Base-by-base conservation (phyloP, 35 echinoderm and acorn worm genomes). In the Stichopus chloronotus region DNA sequence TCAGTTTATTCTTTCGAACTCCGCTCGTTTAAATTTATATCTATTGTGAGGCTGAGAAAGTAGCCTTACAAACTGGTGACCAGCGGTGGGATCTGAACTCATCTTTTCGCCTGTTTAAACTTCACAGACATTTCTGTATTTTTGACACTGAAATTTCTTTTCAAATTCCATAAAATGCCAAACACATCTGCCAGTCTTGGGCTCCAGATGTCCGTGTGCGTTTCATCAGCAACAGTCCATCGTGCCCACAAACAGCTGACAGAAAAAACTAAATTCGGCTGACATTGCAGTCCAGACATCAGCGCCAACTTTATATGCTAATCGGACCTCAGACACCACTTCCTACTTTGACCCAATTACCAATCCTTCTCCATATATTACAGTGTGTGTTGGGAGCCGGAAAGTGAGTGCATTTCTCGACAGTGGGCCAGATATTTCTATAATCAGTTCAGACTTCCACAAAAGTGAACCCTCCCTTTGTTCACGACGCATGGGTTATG, bases 401-500 rank as follows among this genome's bases (percentile, higher is more conserved):
- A 17, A 76, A 76, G 72, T 76, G 72, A 71, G 65, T 4, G 65
- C 65, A 2, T 71, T 71, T 71, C 11, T 71, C n/a, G 65, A 71
- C n/a, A 71, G 11, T 71, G 65, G 65, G 0, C 10, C 16, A 24
- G 72, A 76, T 24, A 76, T 17, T 76, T 76, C 72, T 17, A 17
- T 76, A 12, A 8, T 76, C 14, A 76, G 72, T 76, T 76, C 72
- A 76, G 72, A 76, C 25, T 76, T 76, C 25, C 72, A 8, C 14
- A 76, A 76, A n/a, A 71, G 65, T 71, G 65, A 71, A n/a, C 65
- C 65, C n/a, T 71, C 65, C 65, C 65, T 71, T 71, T 13, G n/a
- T 71, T 71, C 65, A 2, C 11, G 65, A 71, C 65, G 65, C 65
- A 71, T 71, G 65, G 65, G 65, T 71, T 71, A 71, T 4, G 65